A percentile compares a stretch with the other conserved stretches of the same genome.
These are phyloP conservation scores for Quadroppia sp. DNA, from an alignment of 2,888 invertebrate species.

Conservation along the genomic window DNA sequence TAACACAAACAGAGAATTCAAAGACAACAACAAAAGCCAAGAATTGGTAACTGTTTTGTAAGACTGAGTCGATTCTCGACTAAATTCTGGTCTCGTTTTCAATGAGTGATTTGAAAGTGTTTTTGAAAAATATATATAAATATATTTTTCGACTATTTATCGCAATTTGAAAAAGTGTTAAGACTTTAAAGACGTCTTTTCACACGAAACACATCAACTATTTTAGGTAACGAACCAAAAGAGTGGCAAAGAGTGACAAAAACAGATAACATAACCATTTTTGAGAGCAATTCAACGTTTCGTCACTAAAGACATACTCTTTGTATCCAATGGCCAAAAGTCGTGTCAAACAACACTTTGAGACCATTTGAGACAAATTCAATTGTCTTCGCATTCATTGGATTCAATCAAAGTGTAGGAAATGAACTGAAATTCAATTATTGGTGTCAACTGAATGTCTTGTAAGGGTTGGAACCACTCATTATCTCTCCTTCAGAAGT, in stretches of 20 bases:
- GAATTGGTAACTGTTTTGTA: not conserved
- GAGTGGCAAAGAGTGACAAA: slow-evolving; percentile 9
- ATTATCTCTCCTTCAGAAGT: no score
- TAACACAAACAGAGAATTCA: not conserved
- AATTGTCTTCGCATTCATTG: no score
- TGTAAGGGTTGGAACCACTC: no score
- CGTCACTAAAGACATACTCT: no score
- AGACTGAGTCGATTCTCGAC: slow-evolving; percentile 26
- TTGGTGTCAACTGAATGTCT: no score
- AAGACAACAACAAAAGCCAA: not conserved
- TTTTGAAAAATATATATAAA: not conserved
- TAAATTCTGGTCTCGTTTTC: not conserved
- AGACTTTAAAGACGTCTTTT: no score
- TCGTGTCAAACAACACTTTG: slow-evolving; percentile 1
- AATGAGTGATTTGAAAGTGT: slow-evolving; percentile 3
- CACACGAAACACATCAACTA: slow-evolving; percentile 16
- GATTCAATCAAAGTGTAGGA: no score
- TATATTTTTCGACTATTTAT: not conserved
- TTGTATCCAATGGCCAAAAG: no score
- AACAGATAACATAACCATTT: no score
- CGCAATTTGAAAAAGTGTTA: not conserved
- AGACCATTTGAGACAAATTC: no score
- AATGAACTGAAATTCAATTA: no score
- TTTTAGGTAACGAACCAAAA: slow-evolving; percentile 32
- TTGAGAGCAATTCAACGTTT: no score